Conservation (phyloP, 2,113 vertebrate species). For the Toxotes chatareus region DNA sequence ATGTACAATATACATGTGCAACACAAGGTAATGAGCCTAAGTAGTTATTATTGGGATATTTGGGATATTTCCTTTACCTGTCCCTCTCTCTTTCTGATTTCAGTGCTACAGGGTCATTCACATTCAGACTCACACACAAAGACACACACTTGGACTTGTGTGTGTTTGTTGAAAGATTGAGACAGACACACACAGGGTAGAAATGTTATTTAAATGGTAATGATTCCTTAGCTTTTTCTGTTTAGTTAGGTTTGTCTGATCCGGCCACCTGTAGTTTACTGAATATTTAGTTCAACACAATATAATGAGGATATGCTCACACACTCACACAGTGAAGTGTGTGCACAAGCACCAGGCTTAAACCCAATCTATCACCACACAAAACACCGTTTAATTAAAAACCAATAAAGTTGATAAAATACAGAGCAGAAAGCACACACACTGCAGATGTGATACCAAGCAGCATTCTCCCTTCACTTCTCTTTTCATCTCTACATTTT, state of each 20-base stretch:
- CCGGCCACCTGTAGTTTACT: constrained; percentile 76
- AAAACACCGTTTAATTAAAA: constrained; percentile 74
- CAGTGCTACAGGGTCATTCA: constrained; percentile 8
- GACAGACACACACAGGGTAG: constrained; percentile 29
- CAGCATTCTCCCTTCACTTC: constrained; percentile 18
- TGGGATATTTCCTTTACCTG: background rate
- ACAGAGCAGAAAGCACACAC: constrained; percentile 50
- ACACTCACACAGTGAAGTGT: constrained; percentile 17
- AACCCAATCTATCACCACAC: constrained; percentile 40
- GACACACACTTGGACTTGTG: background rate
- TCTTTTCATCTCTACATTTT: constrained; percentile 41
- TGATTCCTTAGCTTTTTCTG: constrained; percentile 75
- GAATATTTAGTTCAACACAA: constrained; percentile 62
- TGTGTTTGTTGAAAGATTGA: constrained; percentile 59
- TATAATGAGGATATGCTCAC: constrained; percentile 52
- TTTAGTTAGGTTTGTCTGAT: constrained; percentile 75
- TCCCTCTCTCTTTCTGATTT: constrained; percentile 16
- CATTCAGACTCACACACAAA: background rate
- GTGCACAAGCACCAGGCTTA: constrained; percentile 27
- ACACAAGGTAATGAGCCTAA: background rate
- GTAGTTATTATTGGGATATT: background rate
- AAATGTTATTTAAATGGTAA: constrained; percentile 86
- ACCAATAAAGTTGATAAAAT: constrained; percentile 73
- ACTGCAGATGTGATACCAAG: constrained; percentile 52
- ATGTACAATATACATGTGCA: no score